These are phyloP conservation scores for Brachypterus glaber DNA, from an alignment of 2,888 invertebrate species.

Conservation along the genomic window DNA sequence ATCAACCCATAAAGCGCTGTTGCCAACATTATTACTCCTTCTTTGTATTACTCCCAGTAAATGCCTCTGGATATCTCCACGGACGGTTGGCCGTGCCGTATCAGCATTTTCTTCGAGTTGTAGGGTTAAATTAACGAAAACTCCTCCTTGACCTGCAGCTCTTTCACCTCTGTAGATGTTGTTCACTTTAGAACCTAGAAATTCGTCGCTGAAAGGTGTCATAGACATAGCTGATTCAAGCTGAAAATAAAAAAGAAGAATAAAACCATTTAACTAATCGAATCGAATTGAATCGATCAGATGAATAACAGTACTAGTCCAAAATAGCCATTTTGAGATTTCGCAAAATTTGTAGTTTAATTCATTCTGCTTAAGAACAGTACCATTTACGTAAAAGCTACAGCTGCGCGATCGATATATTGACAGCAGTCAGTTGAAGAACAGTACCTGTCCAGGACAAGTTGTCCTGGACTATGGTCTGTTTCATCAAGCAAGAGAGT, in stretches of 20 bases:
- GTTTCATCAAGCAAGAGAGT: too few species aligned
- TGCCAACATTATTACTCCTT: conserved; percentile 79
- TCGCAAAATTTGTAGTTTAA: too few species aligned
- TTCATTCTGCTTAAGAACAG: too few species aligned
- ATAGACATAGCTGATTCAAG: conserved; percentile 86
- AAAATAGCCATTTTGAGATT: too few species aligned
- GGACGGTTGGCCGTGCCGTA: conserved; percentile 57
- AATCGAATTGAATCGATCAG: too few species aligned
- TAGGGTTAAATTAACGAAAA: conserved; percentile 78
- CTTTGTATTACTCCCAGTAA: conserved; percentile 72
- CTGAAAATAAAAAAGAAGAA: conserved; percentile 41
- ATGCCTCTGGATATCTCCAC: conserved; percentile 73
- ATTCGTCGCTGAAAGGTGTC: conserved; percentile 83
- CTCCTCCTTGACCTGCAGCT: conserved; percentile 58
- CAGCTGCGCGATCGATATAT: too few species aligned
- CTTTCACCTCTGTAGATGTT: conserved; percentile 65
- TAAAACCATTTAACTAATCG: conserved; percentile 1
- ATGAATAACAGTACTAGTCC: too few species aligned
- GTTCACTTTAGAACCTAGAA: conserved; percentile 72
- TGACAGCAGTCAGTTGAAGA: too few species aligned
- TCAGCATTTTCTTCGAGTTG: conserved; percentile 69
- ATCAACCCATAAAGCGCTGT: conserved; percentile 77
- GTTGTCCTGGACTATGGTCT: too few species aligned
- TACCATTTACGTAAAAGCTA: too few species aligned
- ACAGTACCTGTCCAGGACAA: too few species aligned